These are phyloP conservation scores for Heteromyza rotundicornis DNA, from an alignment of 2,888 invertebrate genomes.

Conservation along the genomic window DNA sequence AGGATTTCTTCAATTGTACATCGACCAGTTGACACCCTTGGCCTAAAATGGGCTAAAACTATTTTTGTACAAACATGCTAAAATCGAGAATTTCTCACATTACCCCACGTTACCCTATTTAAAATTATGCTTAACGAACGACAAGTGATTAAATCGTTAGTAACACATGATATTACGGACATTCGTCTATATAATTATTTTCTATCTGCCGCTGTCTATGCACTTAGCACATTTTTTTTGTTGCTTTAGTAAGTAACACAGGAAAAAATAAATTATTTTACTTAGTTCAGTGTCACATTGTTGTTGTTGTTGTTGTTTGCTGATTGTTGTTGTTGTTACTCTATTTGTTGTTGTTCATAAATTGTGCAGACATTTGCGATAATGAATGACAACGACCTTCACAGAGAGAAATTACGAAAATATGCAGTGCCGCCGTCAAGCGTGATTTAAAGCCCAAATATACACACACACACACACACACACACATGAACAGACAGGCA, in stretches of 20 bases:
- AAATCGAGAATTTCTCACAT: too few relatives aligned
- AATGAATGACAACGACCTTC: conserved; percentile 16
- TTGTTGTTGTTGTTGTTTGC: neutral
- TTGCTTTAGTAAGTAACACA: neutral
- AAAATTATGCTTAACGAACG: too few relatives aligned
- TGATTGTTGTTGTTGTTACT: neutral
- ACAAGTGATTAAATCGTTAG: too few relatives aligned
- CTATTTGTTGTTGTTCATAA: neutral
- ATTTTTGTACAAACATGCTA: too few relatives aligned
- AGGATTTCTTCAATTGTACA: too few relatives aligned
- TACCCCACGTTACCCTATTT: too few relatives aligned
- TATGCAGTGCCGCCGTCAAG: conserved; percentile 9
- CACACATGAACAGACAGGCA: neutral
- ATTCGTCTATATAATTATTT: too few relatives aligned
- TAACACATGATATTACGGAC: too few relatives aligned
- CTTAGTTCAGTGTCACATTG: neutral
- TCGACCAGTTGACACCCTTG: too few relatives aligned
- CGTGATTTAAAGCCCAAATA: neutral
- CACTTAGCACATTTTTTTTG: neutral
- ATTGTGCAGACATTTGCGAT: conserved; percentile 10
- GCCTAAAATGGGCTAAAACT: too few relatives aligned
- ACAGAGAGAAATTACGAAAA: conserved; percentile 3
- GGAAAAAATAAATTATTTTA: neutral
- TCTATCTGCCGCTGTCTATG: neutral
- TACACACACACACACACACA: neutral